Base-by-base conservation (phyloP, 2,797 vertebrate genomes). In the Protosalanx chinensis region DNA sequence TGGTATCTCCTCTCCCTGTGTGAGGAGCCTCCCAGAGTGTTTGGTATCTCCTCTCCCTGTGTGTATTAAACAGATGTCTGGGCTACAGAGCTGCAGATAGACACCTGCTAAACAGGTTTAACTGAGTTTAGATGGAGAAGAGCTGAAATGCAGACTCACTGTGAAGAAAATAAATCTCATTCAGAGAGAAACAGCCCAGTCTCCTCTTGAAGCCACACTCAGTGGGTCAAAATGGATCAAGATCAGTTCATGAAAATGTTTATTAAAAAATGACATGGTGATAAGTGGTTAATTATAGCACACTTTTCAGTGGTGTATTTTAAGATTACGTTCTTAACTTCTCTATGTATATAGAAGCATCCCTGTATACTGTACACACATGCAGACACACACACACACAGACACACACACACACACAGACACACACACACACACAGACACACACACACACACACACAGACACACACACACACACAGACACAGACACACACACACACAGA, bases 21-120 rank as follows among this genome's bases (percentile, higher is more conserved):
- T 87, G 86, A 89, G 88, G 77, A 88, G 83, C 84, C 85, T 86
- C 82, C 75, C 53, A 0, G 71, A 66, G 71, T 89, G 89, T 90
- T 91, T 92, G 88, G 79, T 89, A 88, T 92, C 86, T 87, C 82
- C 87, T 90, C 75, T 90, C 76, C 84, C 74, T 84, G 81, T 87
- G 81, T 87, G 87, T 86, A 81, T 88, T 86, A 81, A 73, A 76
- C 72, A 75, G 74, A 37, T 12, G 61, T 64, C 29, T 46, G 15
- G 74, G 72, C 75, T 73, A 71, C 71, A 74, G 75, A 75, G 81
- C 67, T 72, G 72, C 72, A 69, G 67, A 76, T 79, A 63, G 60
- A 75, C 71, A 70, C 32, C 67, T 74, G 67, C 63, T 75, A 23
- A 72, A 46, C 37, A 37, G 77, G 46, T 3, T 71, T 49, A 35